A percentile compares a stretch with the other conserved stretches of the same genome.
These are phyloP conservation scores for Carduelis carduelis DNA, from an alignment of 2,797 vertebrate genomes.

Conservation along the genomic window DNA sequence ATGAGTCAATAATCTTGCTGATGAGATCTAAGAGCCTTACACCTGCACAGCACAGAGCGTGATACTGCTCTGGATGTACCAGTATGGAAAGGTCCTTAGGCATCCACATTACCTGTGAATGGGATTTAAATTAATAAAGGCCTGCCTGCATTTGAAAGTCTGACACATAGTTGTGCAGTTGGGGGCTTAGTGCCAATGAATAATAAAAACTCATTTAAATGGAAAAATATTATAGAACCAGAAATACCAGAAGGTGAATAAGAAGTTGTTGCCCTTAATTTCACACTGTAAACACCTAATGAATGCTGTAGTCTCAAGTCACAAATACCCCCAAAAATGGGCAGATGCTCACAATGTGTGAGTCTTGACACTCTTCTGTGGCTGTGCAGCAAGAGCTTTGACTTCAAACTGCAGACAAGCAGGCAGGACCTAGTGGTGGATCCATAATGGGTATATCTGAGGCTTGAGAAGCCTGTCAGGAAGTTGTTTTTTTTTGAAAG, in stretches of 20 bases:
- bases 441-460: neutral
- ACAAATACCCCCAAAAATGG: neutral
- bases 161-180: neutral
- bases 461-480: neutral
- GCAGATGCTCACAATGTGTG: neutral
- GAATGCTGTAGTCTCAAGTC: neutral
- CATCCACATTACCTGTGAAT: neutral
- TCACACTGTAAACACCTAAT: slow-evolving; percentile 16
- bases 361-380: neutral
- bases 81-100: slow-evolving; percentile 55
- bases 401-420: neutral
- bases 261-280: slow-evolving; percentile 31
- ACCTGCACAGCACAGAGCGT: slow-evolving; percentile 43
- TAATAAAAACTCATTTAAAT: slow-evolving; percentile 50
- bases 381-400: neutral
- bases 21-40: slow-evolving; percentile 62
- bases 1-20: slow-evolving; percentile 50
- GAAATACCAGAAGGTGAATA: slow-evolving; percentile 50
- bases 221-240: slow-evolving; percentile 28
- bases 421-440: neutral
- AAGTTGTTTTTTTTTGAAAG: neutral
- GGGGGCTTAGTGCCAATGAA: slow-evolving; percentile 38
- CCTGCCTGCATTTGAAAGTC: neutral
- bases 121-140: slow-evolving; percentile 38
- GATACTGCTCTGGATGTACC: slow-evolving; percentile 50